Conservation (phyloP, 1,140 invertebrate genomes). For the Anthonomus grandis region DNA sequence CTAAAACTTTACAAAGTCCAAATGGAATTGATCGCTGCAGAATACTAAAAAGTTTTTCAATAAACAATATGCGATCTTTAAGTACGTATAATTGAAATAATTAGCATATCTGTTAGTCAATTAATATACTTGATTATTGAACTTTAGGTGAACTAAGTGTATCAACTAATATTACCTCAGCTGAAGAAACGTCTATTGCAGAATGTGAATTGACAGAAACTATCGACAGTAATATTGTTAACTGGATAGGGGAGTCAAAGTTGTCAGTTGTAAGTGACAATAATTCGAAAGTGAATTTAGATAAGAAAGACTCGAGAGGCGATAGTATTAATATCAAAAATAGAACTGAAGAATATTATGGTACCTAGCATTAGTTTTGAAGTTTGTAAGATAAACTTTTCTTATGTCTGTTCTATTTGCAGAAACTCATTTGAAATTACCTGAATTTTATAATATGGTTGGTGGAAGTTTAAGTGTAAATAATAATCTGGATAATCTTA, state of each 20-base stretch:
- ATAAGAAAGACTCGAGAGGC: constrained; percentile 25
- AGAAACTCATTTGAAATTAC: background rate
- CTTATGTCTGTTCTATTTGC: constrained; percentile 1
- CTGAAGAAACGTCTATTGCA: constrained; percentile 41
- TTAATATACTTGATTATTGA: background rate
- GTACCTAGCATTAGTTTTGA: constrained; percentile 5
- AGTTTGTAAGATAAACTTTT: background rate
- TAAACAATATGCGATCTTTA: constrained; percentile 51
- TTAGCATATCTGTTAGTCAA: background rate
- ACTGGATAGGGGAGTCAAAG: constrained; percentile 46
- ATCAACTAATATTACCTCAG: constrained; percentile 43
- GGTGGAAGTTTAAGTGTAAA: constrained; percentile 30
- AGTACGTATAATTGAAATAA: constrained; percentile 47
- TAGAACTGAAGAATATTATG: constrained; percentile 12
- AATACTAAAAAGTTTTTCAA: constrained; percentile 44
- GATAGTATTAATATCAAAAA: too few species aligned
- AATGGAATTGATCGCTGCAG: constrained; percentile 55
- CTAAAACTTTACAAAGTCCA: constrained; percentile 56
- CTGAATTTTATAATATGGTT: constrained; percentile 26
- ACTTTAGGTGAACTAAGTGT: constrained; percentile 47
- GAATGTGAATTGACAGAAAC: constrained; percentile 43
- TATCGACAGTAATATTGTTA: constrained; percentile 40
- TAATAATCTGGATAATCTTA: constrained; percentile 33
- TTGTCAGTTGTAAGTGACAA: constrained; percentile 40
- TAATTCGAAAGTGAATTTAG: constrained; percentile 26